phyloP scores from a whole-genome alignment of 2,113 vertebrate genomes.

The Phalacrocorax brasilianus region DNA sequence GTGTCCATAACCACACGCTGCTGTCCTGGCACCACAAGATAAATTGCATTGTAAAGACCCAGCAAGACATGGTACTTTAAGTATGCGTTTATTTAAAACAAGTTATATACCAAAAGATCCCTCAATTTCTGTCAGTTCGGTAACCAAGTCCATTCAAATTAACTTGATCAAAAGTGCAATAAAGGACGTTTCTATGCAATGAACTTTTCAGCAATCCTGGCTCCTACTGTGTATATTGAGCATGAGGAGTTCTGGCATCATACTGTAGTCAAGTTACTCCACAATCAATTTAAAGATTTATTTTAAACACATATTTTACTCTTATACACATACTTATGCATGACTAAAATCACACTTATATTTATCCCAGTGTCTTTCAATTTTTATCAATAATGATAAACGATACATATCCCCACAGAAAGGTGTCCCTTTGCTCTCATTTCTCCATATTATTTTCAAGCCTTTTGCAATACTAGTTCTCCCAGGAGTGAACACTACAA shows the following conservation, averaged over 20 bases:
- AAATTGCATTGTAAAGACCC: not conserved
- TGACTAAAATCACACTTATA: not conserved
- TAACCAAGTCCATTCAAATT: not conserved
- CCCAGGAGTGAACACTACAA: not conserved
- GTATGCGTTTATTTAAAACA: not conserved
- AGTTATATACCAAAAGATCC: not conserved
- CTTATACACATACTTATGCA: not conserved
- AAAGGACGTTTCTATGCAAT: not conserved
- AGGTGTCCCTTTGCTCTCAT: not conserved
- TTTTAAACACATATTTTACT: not conserved
- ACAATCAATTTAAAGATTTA: not conserved
- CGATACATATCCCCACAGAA: not conserved
- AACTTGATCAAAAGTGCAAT: not conserved
- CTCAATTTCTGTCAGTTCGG: not conserved
- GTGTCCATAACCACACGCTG: not conserved
- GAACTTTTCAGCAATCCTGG: not conserved
- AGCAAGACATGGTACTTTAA: not conserved
- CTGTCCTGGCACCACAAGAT: not conserved
- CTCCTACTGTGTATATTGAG: not conserved
- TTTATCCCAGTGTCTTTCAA: not conserved
- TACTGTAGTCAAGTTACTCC: not conserved
- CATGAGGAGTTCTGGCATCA: not conserved
- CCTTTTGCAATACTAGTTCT: not conserved
- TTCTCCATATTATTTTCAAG: not conserved
- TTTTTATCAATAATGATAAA: not conserved